These are phyloP conservation scores for Cheilosia soror DNA, from an alignment of 2,888 invertebrate genomes.

Conservation along the genomic window DNA sequence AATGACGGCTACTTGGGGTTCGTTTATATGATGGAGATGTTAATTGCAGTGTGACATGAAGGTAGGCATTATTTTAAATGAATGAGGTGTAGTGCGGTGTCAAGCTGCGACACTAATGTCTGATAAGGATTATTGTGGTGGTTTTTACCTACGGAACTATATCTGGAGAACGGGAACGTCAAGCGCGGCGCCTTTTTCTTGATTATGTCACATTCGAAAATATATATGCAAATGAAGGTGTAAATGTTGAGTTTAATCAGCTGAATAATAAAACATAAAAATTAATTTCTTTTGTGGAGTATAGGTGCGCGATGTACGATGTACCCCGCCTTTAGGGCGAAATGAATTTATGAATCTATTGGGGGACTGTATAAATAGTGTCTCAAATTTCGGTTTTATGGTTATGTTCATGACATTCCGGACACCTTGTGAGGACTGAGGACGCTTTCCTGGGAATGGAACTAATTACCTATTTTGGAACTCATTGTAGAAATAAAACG, in stretches of 20 bases:
- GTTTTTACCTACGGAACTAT: constrained; percentile 19
- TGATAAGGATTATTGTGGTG: constrained; percentile 27
- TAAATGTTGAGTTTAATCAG: constrained; percentile 67
- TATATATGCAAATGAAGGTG: constrained; percentile 65
- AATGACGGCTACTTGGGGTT: constrained; percentile 65
- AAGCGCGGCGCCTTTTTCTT: constrained; percentile 58
- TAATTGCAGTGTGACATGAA: constrained; percentile 74
- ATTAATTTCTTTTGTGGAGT: constrained; percentile 14
- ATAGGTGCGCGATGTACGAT: background rate
- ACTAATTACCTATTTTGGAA: constrained; percentile 17
- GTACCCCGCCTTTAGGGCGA: constrained; percentile 19
- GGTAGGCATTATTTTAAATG: constrained; percentile 67
- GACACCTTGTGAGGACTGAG: constrained; percentile 43
- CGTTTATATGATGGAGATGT: constrained; percentile 67
- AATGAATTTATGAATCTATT: constrained; percentile 58
- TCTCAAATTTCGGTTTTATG: constrained; percentile 70
- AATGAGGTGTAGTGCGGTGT: constrained; percentile 55
- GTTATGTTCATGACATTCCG: constrained; percentile 64
- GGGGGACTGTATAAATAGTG: constrained; percentile 55
- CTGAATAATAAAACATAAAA: constrained; percentile 56
- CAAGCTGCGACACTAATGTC: constrained; percentile 66
- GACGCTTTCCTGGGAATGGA: too few species aligned
- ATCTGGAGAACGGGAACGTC: background rate
- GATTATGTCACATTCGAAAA: constrained; percentile 40
- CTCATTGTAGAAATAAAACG: constrained; percentile 63